Evolutionary conservation across 1,140 invertebrate genomes (phyloP), one percentile per base, ranked within the genome.

Genomic region (Drosophila fuyamai): DNA sequence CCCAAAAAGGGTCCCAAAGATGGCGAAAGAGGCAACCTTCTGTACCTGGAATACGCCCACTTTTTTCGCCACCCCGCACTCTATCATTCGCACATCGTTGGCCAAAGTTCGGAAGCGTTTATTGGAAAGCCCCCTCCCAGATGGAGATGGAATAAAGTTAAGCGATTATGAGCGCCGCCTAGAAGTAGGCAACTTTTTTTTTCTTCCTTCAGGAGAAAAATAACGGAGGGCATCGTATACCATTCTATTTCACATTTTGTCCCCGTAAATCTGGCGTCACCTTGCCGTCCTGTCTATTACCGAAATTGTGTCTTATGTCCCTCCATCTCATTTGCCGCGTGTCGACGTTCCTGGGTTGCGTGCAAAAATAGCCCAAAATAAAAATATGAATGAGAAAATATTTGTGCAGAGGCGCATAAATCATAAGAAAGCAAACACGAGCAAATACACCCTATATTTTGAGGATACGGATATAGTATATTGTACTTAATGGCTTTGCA

Each of bases 81-180:
- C 81, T 76, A 89, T 89, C 83, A 88, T 89, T 88, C 65, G 79
- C 83, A 88, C 83, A 83, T 88, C 84, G 84, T 89, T 88, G 83
- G 50, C 38, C 40, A 84, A 84, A 84, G 81, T 84, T 84, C 48
- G 63, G 68, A 59, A 80, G 77, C 78, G 78, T 84, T 85, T 84
- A 81, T 84, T 84, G 81, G 79, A 77, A 85, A 55, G 53, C 76
- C 44, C 51, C 14, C 27, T n/a, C 38, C 8, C 16, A 14, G n/a
- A 14, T 29, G 1, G 13, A 54, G 76, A 65, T 68, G 53, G 62
- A 61, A 76, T 72, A 84, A 86, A 70, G 63, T 77, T 62, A 56
- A 58, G 70, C 83, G 51, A 75, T 77, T 81, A 70, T 70, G 70
- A 55, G 40, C 50, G 44, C 70, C 14, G 83, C 79, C 83, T 86